phyloP scores from a whole-genome alignment of 1,140 invertebrate genomes.

The Papilio glaucus region DNA sequence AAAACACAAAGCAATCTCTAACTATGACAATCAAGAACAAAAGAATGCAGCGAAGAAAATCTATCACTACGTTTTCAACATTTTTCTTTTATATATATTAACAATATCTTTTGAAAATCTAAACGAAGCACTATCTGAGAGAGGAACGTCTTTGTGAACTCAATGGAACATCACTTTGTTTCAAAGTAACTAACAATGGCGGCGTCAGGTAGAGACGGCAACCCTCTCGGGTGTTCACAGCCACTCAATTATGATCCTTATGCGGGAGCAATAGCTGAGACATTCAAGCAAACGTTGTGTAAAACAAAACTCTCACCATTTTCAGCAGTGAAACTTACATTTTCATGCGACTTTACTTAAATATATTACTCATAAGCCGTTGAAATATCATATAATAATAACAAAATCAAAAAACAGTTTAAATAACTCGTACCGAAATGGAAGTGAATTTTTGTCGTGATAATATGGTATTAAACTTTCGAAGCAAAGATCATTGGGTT shows the following conservation, averaged over 20 bases:
- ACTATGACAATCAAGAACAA: background rate
- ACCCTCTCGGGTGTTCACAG: background rate
- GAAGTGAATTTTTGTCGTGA: no score
- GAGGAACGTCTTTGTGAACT: constrained; percentile 42
- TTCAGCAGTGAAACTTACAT: constrained; percentile 26
- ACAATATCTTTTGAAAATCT: constrained; percentile 49
- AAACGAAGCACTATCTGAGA: constrained; percentile 39
- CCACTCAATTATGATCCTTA: constrained; percentile 21
- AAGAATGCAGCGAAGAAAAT: constrained; percentile 1
- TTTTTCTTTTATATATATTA: constrained; percentile 32
- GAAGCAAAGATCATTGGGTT: no score
- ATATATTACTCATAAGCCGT: constrained; percentile 13
- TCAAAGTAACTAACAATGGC: constrained; percentile 47
- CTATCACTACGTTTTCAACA: constrained; percentile 15
- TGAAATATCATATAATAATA: background rate
- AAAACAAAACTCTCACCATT: constrained; percentile 22
- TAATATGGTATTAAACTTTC: no score
- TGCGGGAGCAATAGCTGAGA: background rate
- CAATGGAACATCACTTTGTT: constrained; percentile 49
- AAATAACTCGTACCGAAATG: no score
- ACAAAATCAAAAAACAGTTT: background rate
- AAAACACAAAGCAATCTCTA: background rate
- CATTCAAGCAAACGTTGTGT: background rate
- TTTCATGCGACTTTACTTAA: constrained; percentile 13
- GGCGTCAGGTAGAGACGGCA: constrained; percentile 34